These are phyloP conservation scores for Pelochelys cantorii DNA, from an alignment of 2,797 vertebrate genomes.

Conservation along the genomic window DNA sequence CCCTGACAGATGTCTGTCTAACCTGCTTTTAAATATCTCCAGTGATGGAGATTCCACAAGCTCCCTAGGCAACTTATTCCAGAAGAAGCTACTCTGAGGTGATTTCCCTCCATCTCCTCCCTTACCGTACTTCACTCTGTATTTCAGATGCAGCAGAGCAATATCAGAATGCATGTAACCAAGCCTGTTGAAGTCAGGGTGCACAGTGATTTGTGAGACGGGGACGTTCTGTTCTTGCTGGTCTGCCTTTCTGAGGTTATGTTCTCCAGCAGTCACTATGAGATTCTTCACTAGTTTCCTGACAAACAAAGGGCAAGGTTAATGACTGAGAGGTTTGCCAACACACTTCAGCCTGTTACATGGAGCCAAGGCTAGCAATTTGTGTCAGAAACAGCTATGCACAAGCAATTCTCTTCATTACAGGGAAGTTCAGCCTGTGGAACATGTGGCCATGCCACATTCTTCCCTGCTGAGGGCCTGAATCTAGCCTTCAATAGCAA, in stretches of 20 bases:
- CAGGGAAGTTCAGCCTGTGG: background rate
- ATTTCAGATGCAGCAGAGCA: slow-evolving; percentile 3
- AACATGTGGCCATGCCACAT: accelerated
- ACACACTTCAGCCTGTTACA: background rate
- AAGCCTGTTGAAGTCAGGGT: background rate
- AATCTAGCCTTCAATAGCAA: background rate
- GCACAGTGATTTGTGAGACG: accelerated
- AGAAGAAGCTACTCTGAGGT: background rate
- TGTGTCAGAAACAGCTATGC: background rate
- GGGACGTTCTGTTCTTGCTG: slow-evolving; percentile 24
- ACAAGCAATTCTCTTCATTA: background rate
- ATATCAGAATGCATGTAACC: background rate
- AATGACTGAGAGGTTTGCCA: background rate
- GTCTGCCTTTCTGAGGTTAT: background rate
- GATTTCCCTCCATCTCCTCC: background rate
- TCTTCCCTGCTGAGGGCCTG: background rate
- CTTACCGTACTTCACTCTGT: background rate
- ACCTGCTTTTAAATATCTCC: too few species aligned
- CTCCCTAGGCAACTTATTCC: too few species aligned
- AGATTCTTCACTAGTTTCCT: slow-evolving; percentile 4
- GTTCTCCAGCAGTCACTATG: background rate
- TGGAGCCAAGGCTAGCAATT: background rate
- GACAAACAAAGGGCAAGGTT: background rate
- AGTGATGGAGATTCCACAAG: too few species aligned
- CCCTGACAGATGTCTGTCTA: too few species aligned